Base-by-base conservation (phyloP, 1,140 invertebrate genomes). In the Polypedilum vanderplanki region DNA sequence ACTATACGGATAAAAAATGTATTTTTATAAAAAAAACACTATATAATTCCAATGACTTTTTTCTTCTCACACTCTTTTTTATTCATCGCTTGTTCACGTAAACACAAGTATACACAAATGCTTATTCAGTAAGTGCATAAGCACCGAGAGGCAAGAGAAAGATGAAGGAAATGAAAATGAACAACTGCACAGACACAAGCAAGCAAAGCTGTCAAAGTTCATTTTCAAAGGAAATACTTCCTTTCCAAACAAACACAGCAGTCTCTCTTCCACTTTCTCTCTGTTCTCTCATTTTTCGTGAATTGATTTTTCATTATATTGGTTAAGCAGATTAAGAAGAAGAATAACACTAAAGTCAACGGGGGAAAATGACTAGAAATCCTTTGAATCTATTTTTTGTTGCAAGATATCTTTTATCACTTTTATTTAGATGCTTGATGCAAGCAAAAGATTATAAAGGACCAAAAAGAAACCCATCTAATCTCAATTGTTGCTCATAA, bases 1-100 rank as follows among this genome's bases (percentile, higher is more conserved):
- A 70, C 65, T 70, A 70, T 70, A 17, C 65, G 65, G 65, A 20
- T 70, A 22, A 22, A 70, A 67, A 67, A 67, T 20, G 17, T 22
- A 70, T 18, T 18, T 9, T 20, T 9, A 70, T 18, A 18, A 70
- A 20, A 67, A 67, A 70, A 70, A 20, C 65, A n/a, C n/a, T n/a
- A n/a, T n/a, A n/a, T n/a, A n/a, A n/a, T n/a, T n/a, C n/a, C n/a
- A n/a, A n/a, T n/a, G 24, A 33, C 24, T 33, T 33, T 33, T 33
- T 33, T 33, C 24, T 33, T 70, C 17, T 20, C 20, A 20, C 15
- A 70, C 65, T 70, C 18, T 67, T 12, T 65, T 65, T 65, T 67
- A 8, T 46, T 15, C 1, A 46, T n/a, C 46, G n/a, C n/a, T 57
- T 57, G 10, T 57, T 57, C 46, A 57, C 46, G 46, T 12, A 12